phyloP scores from a whole-genome alignment of 30 jellyfish, hydroid and myxozoan species.

The Morbakka virulenta region DNA sequence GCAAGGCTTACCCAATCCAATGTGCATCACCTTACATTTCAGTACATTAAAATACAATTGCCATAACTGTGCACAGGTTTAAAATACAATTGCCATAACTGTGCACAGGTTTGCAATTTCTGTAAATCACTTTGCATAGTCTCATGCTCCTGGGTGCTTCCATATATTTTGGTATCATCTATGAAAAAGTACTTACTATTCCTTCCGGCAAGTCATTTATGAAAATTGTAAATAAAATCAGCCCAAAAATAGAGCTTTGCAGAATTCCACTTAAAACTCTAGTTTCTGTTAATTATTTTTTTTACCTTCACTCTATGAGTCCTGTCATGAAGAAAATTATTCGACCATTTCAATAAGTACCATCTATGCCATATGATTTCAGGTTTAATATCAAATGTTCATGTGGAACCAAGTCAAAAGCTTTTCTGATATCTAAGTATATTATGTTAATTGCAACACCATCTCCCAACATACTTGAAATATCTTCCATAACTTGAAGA shows the following conservation, averaged over 20 bases:
- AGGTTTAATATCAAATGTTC: no score
- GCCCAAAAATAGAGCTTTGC: slow-evolving; percentile 30
- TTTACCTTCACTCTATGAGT: no score
- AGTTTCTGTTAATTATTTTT: no score
- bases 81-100: slow-evolving; percentile 16
- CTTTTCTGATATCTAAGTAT: no score
- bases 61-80: no score
- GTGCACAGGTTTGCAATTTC: slow-evolving; percentile 1
- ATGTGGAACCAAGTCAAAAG: slow-evolving; percentile 10
- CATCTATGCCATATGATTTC: no score
- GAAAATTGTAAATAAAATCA: slow-evolving; percentile 18
- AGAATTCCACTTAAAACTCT: no score
- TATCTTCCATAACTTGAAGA: no score
- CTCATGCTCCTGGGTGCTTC: slow-evolving; percentile 21
- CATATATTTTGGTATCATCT: slow-evolving; percentile 28
- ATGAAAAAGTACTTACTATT: slow-evolving; percentile 16
- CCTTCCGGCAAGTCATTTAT: slow-evolving; percentile 20
- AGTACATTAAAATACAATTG: slow-evolving; percentile 13
- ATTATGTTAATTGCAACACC: no score
- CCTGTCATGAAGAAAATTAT: no score
- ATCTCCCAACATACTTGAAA: no score
- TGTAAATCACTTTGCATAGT: neutral
- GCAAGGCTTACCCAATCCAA: slow-evolving; percentile 5
- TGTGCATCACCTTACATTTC: slow-evolving; percentile 40
- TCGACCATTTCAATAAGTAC: no score